These are phyloP conservation scores for Drosophila ironensis DNA, from an alignment of 1,140 invertebrate species.

Conservation along the genomic window DNA sequence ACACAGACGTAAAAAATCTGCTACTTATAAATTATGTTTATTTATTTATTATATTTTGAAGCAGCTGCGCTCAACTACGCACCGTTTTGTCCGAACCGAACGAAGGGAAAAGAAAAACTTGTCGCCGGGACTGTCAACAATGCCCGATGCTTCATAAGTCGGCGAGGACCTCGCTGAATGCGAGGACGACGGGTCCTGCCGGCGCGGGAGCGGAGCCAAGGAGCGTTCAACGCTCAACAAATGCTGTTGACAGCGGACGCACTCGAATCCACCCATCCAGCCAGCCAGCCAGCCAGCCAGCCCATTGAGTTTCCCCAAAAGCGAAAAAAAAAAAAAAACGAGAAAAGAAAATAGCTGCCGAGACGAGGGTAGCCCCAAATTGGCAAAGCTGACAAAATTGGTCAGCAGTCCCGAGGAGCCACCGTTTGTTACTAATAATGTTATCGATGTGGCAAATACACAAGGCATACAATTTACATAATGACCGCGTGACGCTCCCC, in stretches of 20 bases:
- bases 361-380: constrained; percentile 67
- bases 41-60: constrained; percentile 80
- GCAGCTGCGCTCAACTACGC: constrained; percentile 72
- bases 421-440: constrained; percentile 76
- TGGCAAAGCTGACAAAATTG: constrained; percentile 65
- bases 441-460: constrained; percentile 67
- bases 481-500: constrained; percentile 6
- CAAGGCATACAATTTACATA: constrained; percentile 43
- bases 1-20: constrained; percentile 76
- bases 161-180: constrained; percentile 4
- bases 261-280: constrained; percentile 41
- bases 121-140: constrained; percentile 59
- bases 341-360: background rate
- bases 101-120: constrained; percentile 45
- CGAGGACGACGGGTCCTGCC: background rate
- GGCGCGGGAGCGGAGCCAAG: constrained; percentile 4
- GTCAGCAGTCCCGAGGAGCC: constrained; percentile 21
- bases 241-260: constrained; percentile 74
- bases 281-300: constrained; percentile 26
- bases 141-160: constrained; percentile 64
- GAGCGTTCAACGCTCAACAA: constrained; percentile 56
- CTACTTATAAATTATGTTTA: constrained; percentile 81
- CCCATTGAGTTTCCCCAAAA: constrained; percentile 41
- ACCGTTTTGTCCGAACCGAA: constrained; percentile 60
- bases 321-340: background rate